Evolutionary conservation across 1,140 invertebrate species (phyloP).

Genomic region (Drosophila busckii): DNA sequence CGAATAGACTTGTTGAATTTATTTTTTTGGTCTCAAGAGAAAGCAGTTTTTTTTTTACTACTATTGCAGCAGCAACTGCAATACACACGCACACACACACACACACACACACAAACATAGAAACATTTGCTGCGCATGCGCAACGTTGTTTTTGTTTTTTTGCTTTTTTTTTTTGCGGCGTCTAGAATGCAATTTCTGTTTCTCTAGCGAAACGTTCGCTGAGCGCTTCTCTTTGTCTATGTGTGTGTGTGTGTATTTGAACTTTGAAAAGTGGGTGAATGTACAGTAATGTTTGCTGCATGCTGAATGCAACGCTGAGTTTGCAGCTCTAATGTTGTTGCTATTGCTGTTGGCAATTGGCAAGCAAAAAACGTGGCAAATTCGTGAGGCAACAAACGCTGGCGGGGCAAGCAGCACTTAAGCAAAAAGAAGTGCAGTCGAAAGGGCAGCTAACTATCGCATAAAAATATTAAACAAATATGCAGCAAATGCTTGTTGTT

Average conservation of each 20-base stretch:
- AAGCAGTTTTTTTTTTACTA: slow-evolving; percentile 68
- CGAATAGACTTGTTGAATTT: slow-evolving; percentile 58
- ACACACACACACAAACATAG: slow-evolving; percentile 11
- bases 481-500: neutral
- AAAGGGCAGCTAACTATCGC: too few species aligned
- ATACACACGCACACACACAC: slow-evolving; percentile 22
- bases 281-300: slow-evolving; percentile 78
- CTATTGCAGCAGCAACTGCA: slow-evolving; percentile 45
- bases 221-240: slow-evolving; percentile 54
- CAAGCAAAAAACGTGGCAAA: slow-evolving; percentile 60
- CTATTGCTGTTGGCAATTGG: neutral
- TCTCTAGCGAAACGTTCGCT: slow-evolving; percentile 42
- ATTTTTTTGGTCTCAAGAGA: slow-evolving; percentile 74
- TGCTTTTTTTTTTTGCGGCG: slow-evolving; percentile 31
- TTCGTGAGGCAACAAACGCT: slow-evolving; percentile 66
- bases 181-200: slow-evolving; percentile 75
- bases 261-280: slow-evolving; percentile 79
- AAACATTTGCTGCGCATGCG: slow-evolving; percentile 57
- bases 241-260: slow-evolving; percentile 57
- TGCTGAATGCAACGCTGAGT: slow-evolving; percentile 61
- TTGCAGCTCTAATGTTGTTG: neutral
- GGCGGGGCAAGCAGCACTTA: slow-evolving; percentile 16
- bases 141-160: slow-evolving; percentile 49
- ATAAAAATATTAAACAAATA: neutral
- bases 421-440: neutral